Evolutionary conservation across 2,888 invertebrate species (phyloP), one percentile per base, ranked within the genome.

Genomic region (Agrilus mali): DNA sequence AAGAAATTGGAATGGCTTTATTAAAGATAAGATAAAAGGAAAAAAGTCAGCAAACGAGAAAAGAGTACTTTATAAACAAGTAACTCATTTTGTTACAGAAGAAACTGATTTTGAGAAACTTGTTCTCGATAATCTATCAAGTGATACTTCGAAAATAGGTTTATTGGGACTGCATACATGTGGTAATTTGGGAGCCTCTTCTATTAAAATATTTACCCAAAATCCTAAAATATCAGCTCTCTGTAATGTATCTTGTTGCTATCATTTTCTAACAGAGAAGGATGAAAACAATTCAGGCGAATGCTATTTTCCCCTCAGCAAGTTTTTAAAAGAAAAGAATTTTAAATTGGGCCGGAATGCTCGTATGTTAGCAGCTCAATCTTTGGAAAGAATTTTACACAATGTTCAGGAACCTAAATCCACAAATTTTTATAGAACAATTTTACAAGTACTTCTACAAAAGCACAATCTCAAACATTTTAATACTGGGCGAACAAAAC

Each of bases 201-300:
- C 80, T 34, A 66, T 92, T 1, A 75, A 77, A 47, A 70, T 86
- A 12, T 93, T 88, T 60, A 59, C 69, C 4, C 54, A 64, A 0
- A 75, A 75, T 45, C 44, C 67, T 0, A 59, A 71, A 20, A 71
- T 80, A 0, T 70, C 68, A 45, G 72, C 77, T 0, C 60, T 92
- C 1, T 82, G 86, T 55, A 84, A 83, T 59, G 84, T 94, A 33
- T 88, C 90, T 0, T 95, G 94, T 61, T 94, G 94, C 60, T 93
- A 92, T 67, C 88, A 94, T 64, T 71, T 86, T 2, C 65, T 94
- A 15, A 73, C 72, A 1, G 85, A 86, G 55, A 61, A 69, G 48
- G 72, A 65, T 53, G 63, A 64, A 37, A 43, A 44, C 34, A 20
- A 27, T 12, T 33, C 31, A 38, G 13, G 38, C 40, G 38, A 33